Percentiles rank a stretch among this genome's conserved stretches.
Evolutionary conservation across 1,140 invertebrate species (phyloP).

Genomic region (Dufourea novaeangliae): DNA sequence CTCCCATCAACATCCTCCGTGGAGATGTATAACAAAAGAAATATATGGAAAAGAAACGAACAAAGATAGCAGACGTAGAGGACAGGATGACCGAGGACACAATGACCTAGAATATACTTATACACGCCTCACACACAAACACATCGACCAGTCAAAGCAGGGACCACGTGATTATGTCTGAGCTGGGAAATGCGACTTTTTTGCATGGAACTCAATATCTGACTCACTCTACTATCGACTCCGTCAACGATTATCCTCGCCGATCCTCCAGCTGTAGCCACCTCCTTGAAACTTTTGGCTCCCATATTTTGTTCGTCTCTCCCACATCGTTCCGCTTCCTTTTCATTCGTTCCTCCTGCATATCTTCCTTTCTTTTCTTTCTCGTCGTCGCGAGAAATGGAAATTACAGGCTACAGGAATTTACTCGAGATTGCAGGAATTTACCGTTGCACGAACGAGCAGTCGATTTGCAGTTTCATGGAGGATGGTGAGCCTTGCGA

Average conservation of each 20-base stretch:
- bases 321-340: background rate
- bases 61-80: slow-evolving; percentile 31
- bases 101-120: slow-evolving; percentile 59
- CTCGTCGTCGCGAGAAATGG: background rate
- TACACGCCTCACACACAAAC: slow-evolving; percentile 72
- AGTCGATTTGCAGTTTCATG: background rate
- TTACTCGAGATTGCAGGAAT: background rate
- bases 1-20: background rate
- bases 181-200: slow-evolving; percentile 80
- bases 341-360: background rate
- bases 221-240: slow-evolving; percentile 80
- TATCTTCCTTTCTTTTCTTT: background rate
- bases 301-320: background rate
- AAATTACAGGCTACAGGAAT: background rate
- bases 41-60: slow-evolving; percentile 21
- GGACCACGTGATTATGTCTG: slow-evolving; percentile 83
- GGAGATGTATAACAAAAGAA: slow-evolving; percentile 20
- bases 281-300: too few relatives aligned
- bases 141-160: slow-evolving; percentile 82
- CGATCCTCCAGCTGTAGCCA: slow-evolving; percentile 10
- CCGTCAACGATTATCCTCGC: slow-evolving; percentile 61
- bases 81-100: slow-evolving; percentile 56
- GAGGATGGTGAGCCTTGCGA: slow-evolving; percentile 9
- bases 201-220: slow-evolving; percentile 79
- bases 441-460: slow-evolving; percentile 3